Conservation (phyloP, 2,888 invertebrate genomes). For the Diadegma fenestrale region DNA sequence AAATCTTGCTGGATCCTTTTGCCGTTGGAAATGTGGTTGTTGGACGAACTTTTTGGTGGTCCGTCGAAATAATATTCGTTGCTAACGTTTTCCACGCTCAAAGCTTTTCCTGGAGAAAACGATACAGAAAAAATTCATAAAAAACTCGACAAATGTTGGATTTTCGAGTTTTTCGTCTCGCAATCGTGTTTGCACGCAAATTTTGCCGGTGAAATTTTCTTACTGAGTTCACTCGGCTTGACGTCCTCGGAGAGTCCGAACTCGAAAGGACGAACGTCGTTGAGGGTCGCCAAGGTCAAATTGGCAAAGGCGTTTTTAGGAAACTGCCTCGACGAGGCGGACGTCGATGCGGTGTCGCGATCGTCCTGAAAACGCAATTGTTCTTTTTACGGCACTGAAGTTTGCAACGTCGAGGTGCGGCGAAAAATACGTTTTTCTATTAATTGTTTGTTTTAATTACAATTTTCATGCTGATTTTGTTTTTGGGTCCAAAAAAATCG, state of each 20-base stretch:
- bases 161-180: neutral
- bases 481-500: too few relatives aligned
- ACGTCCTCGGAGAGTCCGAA: conserved; percentile 67
- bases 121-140: neutral
- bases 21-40: conserved; percentile 58
- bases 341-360: conserved; percentile 54
- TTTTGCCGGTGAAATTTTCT: neutral
- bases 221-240: conserved; percentile 72
- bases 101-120: conserved; percentile 57
- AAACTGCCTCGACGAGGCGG: conserved; percentile 72
- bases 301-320: conserved; percentile 69
- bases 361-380: conserved; percentile 43
- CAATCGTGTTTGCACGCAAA: neutral
- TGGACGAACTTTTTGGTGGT: conserved; percentile 59
- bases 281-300: conserved; percentile 76
- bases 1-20: conserved; percentile 59
- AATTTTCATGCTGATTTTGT: too few relatives aligned
- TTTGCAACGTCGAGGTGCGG: too few relatives aligned
- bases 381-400: too few relatives aligned
- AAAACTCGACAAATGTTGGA: neutral
- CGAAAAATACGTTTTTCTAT: too few relatives aligned
- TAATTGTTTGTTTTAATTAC: too few relatives aligned
- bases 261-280: conserved; percentile 75
- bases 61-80: conserved; percentile 62
- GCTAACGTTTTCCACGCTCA: conserved; percentile 52